Percentiles rank a stretch among this genome's conserved stretches.
Evolutionary conservation across 2,888 invertebrate species (phyloP).

Genomic region (Diaprepes abbreviatus): DNA sequence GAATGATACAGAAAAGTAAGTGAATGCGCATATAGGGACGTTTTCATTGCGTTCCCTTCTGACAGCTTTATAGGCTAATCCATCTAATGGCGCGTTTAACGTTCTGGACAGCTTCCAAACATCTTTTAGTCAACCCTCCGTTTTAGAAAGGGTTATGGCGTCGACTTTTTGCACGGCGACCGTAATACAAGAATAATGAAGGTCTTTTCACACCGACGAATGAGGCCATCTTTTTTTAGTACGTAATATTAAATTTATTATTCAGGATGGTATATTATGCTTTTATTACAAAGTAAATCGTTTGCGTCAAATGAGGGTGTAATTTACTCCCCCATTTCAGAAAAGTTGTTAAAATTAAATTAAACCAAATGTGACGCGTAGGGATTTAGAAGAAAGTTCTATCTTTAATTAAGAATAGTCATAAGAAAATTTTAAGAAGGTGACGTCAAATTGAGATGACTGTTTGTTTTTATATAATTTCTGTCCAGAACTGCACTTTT

Average conservation of each 20-base stretch:
- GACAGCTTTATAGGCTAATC: conserved; percentile 21
- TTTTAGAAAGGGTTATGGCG: conserved; percentile 8
- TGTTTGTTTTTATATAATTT: too few relatives aligned
- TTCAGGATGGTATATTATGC: conserved; percentile 18
- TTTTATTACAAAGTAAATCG: conserved; percentile 18
- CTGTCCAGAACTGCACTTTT: too few relatives aligned
- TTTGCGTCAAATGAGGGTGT: conserved; percentile 1
- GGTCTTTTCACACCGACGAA: conserved; percentile 20
- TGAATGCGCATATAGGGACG: conserved; percentile 6
- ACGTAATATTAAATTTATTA: conserved; percentile 8
- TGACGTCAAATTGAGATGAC: too few relatives aligned
- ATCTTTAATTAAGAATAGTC: too few relatives aligned
- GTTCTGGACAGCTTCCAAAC: conserved; percentile 21
- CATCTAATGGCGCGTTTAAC: conserved; percentile 16
- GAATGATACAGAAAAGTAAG: conserved; percentile 16
- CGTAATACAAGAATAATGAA: conserved; percentile 12
- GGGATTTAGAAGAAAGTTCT: neutral
- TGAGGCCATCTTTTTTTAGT: conserved; percentile 13
- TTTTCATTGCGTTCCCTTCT: conserved; percentile 14
- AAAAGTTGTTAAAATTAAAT: conserved; percentile 15
- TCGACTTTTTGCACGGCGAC: conserved; percentile 12
- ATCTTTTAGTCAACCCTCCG: conserved; percentile 14
- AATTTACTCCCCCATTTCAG: conserved; percentile 4
- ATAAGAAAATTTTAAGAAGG: too few relatives aligned
- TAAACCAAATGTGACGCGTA: conserved; percentile 1